Percentiles rank a stretch among this genome's conserved stretches.
Evolutionary conservation across 2,888 invertebrate genomes (phyloP).

Genomic region (Theretra japonica): DNA sequence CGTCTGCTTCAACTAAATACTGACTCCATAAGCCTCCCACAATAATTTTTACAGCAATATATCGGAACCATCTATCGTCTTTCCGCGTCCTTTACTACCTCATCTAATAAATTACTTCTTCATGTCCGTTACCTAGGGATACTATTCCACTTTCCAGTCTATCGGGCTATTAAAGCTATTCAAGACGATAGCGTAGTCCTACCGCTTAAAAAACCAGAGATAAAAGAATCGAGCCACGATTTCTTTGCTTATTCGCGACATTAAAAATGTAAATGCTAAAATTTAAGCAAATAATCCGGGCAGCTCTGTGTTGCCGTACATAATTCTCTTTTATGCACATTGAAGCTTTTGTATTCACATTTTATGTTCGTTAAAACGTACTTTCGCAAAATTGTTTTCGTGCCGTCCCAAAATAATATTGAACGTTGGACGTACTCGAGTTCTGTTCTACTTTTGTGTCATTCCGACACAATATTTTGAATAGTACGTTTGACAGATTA

Average conservation of each 20-base stretch:
- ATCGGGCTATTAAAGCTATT: no score
- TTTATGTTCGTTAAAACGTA: slow-evolving; percentile 5
- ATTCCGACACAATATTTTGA: background rate
- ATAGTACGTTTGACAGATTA: background rate
- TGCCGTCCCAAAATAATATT: slow-evolving; percentile 14
- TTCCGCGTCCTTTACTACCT: no score
- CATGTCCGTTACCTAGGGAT: no score
- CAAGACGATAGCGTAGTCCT: no score
- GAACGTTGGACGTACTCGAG: background rate
- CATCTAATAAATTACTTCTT: no score
- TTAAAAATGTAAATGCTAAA: background rate
- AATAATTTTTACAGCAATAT: no score
- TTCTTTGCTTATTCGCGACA: slow-evolving; percentile 1
- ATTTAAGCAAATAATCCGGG: slow-evolving; percentile 1
- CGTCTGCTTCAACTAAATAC: no score
- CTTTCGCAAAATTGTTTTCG: background rate
- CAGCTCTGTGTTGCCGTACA: background rate
- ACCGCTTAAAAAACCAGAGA: no score
- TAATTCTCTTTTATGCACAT: slow-evolving; percentile 16
- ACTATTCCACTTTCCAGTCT: no score
- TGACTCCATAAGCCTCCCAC: no score
- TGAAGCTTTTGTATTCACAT: background rate
- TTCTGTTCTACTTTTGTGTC: background rate
- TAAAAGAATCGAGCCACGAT: background rate
- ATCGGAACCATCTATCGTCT: no score